phyloP scores from a whole-genome alignment of 2,888 invertebrate species.

The Andrena bicolor region DNA sequence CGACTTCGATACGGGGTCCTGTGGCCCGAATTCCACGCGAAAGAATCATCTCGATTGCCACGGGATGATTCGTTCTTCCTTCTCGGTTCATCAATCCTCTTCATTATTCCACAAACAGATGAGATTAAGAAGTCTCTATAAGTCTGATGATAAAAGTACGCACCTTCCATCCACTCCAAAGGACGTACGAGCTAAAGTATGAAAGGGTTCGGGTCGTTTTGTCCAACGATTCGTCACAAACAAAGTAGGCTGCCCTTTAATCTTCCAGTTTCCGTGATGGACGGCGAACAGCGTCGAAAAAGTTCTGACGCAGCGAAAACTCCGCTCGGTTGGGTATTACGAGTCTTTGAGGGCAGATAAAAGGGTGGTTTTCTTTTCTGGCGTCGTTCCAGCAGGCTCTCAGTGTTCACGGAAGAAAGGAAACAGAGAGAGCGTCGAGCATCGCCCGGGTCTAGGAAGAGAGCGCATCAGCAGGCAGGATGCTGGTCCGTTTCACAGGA shows the following conservation, averaged over 20 bases:
- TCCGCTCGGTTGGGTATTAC: background rate
- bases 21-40: background rate
- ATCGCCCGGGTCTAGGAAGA: background rate
- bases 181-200: background rate
- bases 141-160: no score
- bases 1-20: background rate
- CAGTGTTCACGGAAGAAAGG: constrained; percentile 21
- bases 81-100: background rate
- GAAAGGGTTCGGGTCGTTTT: background rate
- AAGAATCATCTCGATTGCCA: background rate
- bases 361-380: constrained; percentile 46
- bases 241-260: constrained; percentile 11
- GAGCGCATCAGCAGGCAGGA: constrained; percentile 23
- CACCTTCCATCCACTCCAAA: background rate
- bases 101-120: no score
- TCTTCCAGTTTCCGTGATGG: background rate
- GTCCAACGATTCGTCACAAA: background rate
- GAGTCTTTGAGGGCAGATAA: constrained; percentile 34
- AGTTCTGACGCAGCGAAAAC: constrained; percentile 9
- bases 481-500: constrained; percentile 49
- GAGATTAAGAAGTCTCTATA: no score
- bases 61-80: background rate
- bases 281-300: background rate
- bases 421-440: constrained; percentile 9
- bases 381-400: constrained; percentile 37